These are phyloP conservation scores for Corythornis leucogaster DNA, from an alignment of 2,797 vertebrate species.

Conservation along the genomic window DNA sequence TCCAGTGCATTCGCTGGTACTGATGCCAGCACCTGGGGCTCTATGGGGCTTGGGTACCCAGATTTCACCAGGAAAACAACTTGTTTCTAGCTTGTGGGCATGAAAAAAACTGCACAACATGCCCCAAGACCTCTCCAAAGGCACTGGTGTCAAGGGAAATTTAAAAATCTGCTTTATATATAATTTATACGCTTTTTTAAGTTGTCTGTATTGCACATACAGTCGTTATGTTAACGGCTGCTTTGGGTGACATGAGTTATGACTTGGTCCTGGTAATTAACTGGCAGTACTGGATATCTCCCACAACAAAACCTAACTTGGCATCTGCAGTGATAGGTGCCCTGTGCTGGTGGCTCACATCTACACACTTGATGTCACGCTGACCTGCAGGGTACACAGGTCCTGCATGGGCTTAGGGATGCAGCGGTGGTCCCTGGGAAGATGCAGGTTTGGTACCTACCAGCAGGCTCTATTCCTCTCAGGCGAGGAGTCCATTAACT, in stretches of 20 bases:
- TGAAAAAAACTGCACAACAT: neutral
- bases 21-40: neutral
- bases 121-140: neutral
- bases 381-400: fast-evolving
- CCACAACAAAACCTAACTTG: neutral
- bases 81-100: neutral
- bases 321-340: fast-evolving
- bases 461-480: fast-evolving
- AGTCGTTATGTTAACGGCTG: neutral
- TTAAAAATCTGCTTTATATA: neutral
- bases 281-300: neutral
- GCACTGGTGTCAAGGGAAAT: neutral
- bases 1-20: fast-evolving
- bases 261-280: neutral
- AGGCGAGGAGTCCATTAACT: neutral
- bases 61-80: neutral
- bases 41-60: fast-evolving
- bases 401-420: fast-evolving
- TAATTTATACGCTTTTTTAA: neutral
- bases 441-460: neutral
- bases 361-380: fast-evolving
- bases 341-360: neutral
- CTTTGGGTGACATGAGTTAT: neutral
- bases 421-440: neutral
- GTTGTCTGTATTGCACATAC: neutral